These are phyloP conservation scores for Arctopsyche grandis DNA, from an alignment of 1,140 invertebrate genomes.

Conservation along the genomic window DNA sequence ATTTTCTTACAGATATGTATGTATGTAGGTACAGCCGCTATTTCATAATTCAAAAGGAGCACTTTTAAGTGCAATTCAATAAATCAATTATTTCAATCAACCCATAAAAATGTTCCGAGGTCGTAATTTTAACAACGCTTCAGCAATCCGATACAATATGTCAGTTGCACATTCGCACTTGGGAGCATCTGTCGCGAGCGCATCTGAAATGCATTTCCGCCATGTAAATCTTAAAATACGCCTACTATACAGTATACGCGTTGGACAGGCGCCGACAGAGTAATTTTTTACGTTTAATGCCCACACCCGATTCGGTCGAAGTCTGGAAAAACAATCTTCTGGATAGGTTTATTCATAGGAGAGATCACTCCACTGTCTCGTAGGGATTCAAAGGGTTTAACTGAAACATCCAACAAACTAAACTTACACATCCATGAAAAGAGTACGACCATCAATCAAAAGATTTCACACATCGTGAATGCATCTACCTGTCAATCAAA, in stretches of 20 bases:
- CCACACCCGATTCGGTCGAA: not conserved
- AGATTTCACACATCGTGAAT: no score
- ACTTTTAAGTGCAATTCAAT: no score
- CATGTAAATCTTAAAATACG: slow-evolving; percentile 39
- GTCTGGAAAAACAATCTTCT: slow-evolving; percentile 29
- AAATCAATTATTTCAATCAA: not conserved
- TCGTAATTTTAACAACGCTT: not conserved
- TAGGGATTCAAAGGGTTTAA: no score
- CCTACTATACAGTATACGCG: not conserved
- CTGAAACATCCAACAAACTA: no score
- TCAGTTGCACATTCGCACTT: not conserved
- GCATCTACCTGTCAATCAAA: no score
- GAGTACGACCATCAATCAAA: no score
- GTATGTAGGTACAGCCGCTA: no score
- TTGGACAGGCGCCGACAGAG: slow-evolving; percentile 23
- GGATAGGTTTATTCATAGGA: no score
- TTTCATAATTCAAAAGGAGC: no score
- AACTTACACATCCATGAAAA: no score
- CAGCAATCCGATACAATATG: not conserved
- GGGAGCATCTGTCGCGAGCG: not conserved
- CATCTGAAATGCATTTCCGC: slow-evolving; percentile 40
- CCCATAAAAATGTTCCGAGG: not conserved
- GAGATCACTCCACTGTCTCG: no score
- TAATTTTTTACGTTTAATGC: slow-evolving; percentile 21
- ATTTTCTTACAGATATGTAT: no score